Percentiles rank a stretch among this genome's conserved stretches.
These are phyloP conservation scores for Xyrauchen texanus DNA, from an alignment of 2,113 vertebrate species.

Conservation along the genomic window DNA sequence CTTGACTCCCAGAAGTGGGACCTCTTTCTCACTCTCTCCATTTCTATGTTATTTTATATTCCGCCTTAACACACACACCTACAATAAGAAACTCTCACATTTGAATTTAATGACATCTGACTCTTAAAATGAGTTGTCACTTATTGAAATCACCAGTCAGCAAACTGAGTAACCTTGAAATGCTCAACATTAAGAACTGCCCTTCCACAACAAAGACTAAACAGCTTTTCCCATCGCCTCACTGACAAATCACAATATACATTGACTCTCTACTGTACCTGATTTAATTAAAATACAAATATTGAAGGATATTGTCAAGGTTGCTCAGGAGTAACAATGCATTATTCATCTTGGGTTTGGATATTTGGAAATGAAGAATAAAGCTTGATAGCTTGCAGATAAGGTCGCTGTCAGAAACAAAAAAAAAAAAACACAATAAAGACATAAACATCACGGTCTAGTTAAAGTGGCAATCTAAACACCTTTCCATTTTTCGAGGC, in stretches of 20 bases:
- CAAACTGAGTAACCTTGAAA: conserved; percentile 64
- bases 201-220: not conserved
- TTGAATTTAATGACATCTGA: conserved; percentile 60
- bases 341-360: conserved; percentile 45
- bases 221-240: not conserved
- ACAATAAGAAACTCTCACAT: conserved; percentile 41
- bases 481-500: conserved; percentile 57
- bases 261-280: conserved; percentile 41
- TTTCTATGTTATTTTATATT: too few relatives aligned
- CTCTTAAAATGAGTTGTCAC: conserved; percentile 63
- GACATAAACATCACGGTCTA: too few relatives aligned
- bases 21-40: too few relatives aligned
- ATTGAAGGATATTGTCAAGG: conserved; percentile 21
- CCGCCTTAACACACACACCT: conserved; percentile 1
- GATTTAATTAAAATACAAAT: conserved; percentile 41
- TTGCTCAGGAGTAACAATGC: conserved; percentile 28
- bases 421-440: too few relatives aligned
- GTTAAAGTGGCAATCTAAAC: too few relatives aligned
- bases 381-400: too few relatives aligned
- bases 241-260: conserved; percentile 23
- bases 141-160: conserved; percentile 65
- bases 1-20: too few relatives aligned
- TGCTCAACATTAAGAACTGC: conserved; percentile 15
- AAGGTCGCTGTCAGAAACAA: too few relatives aligned
- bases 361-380: too few relatives aligned